A percentile compares a stretch with the other conserved stretches of the same genome.
phyloP scores from a whole-genome alignment of 2,888 invertebrate species.

The Nyleta sp. region DNA sequence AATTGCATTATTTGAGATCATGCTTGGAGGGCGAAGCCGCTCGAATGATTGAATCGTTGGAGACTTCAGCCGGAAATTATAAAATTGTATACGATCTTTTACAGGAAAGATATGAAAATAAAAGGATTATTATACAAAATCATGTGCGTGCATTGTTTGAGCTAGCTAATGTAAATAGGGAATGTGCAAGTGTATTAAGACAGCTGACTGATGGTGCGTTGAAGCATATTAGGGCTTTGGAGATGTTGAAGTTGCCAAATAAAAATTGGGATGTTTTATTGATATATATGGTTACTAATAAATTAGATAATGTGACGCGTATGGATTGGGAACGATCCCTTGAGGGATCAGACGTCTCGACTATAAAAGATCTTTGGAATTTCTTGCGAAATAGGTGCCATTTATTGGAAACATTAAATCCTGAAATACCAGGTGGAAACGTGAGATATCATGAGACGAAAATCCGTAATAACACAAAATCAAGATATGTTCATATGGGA shows the following conservation, averaged over 20 bases:
- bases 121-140: slow-evolving; percentile 48
- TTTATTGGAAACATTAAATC: slow-evolving; percentile 54
- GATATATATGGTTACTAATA: slow-evolving; percentile 57
- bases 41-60: slow-evolving; percentile 47
- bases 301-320: slow-evolving; percentile 50
- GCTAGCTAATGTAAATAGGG: slow-evolving; percentile 47
- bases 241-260: slow-evolving; percentile 45
- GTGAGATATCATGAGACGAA: not conserved
- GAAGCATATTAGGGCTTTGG: slow-evolving; percentile 59
- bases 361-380: slow-evolving; percentile 35
- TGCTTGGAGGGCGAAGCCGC: not conserved
- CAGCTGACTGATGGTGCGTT: slow-evolving; percentile 48
- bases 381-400: slow-evolving; percentile 58
- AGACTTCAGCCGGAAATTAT: slow-evolving; percentile 60
- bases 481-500: slow-evolving; percentile 1
- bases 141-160: slow-evolving; percentile 53
- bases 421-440: slow-evolving; percentile 5
- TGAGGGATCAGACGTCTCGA: slow-evolving; percentile 15
- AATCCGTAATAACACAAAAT: not conserved
- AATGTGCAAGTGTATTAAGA: slow-evolving; percentile 54
- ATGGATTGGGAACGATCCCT: slow-evolving; percentile 59
- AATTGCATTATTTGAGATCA: not conserved
- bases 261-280: slow-evolving; percentile 61
- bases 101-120: slow-evolving; percentile 57
- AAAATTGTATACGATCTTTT: slow-evolving; percentile 44